Base-by-base conservation (phyloP, 2,113 vertebrate species). In the Clinocottus analis region DNA sequence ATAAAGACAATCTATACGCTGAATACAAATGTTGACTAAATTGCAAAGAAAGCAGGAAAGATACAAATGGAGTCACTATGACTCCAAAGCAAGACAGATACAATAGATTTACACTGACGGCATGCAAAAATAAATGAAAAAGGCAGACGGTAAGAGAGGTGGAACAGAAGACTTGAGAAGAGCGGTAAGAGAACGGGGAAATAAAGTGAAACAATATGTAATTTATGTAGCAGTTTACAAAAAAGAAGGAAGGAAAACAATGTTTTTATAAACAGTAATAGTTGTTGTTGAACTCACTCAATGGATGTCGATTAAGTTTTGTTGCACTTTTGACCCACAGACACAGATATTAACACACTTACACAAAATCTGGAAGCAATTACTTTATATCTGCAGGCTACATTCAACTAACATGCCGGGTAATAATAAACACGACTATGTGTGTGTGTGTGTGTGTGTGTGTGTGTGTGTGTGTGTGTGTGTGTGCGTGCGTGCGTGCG, bases 341-440 rank as follows among this genome's bases (percentile, higher is more conserved):
- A 55, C 47, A 58, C 49, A 74, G 53, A 71, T 19, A 3, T 6
- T 7, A 27, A 72, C 59, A 43, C 23, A 39, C 73, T 14, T 16
- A 65, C 33, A 49, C 13, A 43, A 41, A 87, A 85, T 91, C 89
- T 95, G 93, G 92, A 92, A 94, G 64, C 83, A 83, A 91, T 95
- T 93, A 90, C 64, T 72, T 51, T 69, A 77, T 85, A 85, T 83
- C 89, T 93, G 75, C 76, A 90, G 87, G 89, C 81, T 76, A 63
- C 80, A 85, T 81, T 80, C 77, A 78, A 61, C 33, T 33, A 69
- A 79, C 83, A 77, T 1, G 27, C 70, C 88, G 77, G 41, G 79
- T 90, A 90, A 91, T 90, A 90, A 91, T 92, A 88, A 91, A 79
- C 85, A 85, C 87, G 83, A 84, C 39, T 21, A 29, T 77, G 64